Evolutionary conservation across 2,888 invertebrate genomes (phyloP).

Genomic region (Calliphora vomitoria): DNA sequence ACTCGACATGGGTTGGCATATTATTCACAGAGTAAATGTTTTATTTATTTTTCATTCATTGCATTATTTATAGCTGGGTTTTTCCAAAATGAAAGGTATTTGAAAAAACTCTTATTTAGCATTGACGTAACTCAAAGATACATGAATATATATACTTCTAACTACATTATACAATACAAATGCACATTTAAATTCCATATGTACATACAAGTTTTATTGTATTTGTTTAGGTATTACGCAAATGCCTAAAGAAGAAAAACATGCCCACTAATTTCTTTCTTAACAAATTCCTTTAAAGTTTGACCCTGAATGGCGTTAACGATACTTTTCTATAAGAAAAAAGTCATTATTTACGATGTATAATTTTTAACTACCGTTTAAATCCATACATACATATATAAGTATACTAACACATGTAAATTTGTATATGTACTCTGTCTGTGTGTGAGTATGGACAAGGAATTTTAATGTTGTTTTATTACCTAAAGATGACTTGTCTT

Average conservation of each 20-base stretch:
- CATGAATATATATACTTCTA: too few species aligned
- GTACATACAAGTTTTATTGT: slow-evolving; percentile 5
- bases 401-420: not conserved
- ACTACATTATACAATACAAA: too few species aligned
- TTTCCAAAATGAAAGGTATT: not conserved
- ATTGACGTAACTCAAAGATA: slow-evolving; percentile 23
- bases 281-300: slow-evolving; percentile 33
- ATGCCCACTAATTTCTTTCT: slow-evolving; percentile 42
- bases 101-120: not conserved
- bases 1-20: too few species aligned
- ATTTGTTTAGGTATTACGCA: slow-evolving; percentile 57
- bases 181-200: not conserved
- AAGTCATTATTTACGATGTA: slow-evolving; percentile 68
- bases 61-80: slow-evolving; percentile 3
- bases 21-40: not conserved
- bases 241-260: slow-evolving; percentile 36
- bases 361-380: slow-evolving; percentile 71
- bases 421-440: not conserved
- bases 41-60: not conserved
- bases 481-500: slow-evolving; percentile 38
- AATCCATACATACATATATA: slow-evolving; percentile 27
- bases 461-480: slow-evolving; percentile 59
- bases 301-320: slow-evolving; percentile 71
- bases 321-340: slow-evolving; percentile 49
- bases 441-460: slow-evolving; percentile 20